Evolutionary conservation across 2,888 invertebrate species (phyloP), one percentile per base, ranked within the genome.

Genomic region (Pandemis heparana): DNA sequence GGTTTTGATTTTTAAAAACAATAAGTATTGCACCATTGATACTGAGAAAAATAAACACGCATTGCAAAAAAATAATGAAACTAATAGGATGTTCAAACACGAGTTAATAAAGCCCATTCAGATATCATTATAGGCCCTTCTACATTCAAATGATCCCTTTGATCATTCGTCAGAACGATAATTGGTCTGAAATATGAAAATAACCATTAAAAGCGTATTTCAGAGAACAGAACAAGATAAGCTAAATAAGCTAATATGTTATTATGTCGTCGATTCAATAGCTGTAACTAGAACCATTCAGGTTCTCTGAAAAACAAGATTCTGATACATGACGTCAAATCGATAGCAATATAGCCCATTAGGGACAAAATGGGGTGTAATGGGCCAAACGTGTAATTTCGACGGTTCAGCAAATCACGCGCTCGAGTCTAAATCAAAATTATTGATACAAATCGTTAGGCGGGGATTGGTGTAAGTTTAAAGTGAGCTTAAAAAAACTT

Each of bases 271-370:
- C 16, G 14, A 62, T 62, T 38, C 38, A 46, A 46, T 46, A 14
- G 39, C 61, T 39, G 18, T 46, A 63, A 63, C 63, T 65, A 65
- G 51, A 7, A 9, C 48, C 39, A 65, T 53, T 51, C 38, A 51
- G 16, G 48, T n/a, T 32, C 16, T 65, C 38, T n/a, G 51, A 10
- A 51, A 43, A 39, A 53, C 51, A n/a, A 65, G 16, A 39, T 38
- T 51, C 48, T 8, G 39, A 65, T 16, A 32, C 23, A 38, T 53
- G 32, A 48, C 32, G 64, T 12, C 7, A 32, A 65, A 65, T 51
- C 65, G 51, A 63, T 63, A 18, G 51, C 16, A 65, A 51, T 38
- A 1, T 38, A 1, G 16, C 16, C 65, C 16, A 53, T 65, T 16
- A 65, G 16, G 14, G 32, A 23, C 51, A 53, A 65, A n/a, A 51